A percentile compares a stretch with the other conserved stretches of the same genome.
phyloP scores from a whole-genome alignment of 2,113 vertebrate species.

The Okapia johnstoni region DNA sequence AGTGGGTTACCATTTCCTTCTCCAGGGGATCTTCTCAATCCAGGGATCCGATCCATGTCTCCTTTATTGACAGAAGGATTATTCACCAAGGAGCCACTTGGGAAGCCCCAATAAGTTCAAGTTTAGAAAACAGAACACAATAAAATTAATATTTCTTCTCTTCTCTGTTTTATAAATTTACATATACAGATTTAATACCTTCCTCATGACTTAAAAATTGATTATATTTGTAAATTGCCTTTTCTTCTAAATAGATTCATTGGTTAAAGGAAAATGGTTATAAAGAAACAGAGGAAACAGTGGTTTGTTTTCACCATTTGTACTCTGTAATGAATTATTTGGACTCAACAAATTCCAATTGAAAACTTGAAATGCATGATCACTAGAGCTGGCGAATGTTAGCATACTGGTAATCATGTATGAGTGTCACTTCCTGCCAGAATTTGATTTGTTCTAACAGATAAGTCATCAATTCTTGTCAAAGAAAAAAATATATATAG shows the following conservation, averaged over 20 bases:
- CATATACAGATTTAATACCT: background rate
- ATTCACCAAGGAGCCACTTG: background rate
- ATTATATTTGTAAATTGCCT: background rate
- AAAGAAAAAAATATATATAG: slow-evolving; percentile 26
- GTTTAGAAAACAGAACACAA: background rate
- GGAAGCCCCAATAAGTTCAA: background rate
- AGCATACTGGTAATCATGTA: slow-evolving; percentile 21
- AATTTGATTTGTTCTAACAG: slow-evolving; percentile 39
- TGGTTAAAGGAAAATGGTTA: slow-evolving; percentile 45
- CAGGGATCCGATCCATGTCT: background rate
- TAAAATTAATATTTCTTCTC: background rate
- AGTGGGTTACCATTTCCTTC: background rate
- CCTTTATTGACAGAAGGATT: background rate
- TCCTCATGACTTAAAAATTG: background rate
- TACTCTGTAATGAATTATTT: slow-evolving; percentile 65
- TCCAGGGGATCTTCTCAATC: background rate
- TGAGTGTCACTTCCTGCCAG: slow-evolving; percentile 57
- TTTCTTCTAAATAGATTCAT: slow-evolving; percentile 30
- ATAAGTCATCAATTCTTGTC: slow-evolving; percentile 26
- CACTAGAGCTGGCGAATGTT: slow-evolving; percentile 13
- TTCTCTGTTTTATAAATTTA: background rate
- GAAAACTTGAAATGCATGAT: slow-evolving; percentile 37
- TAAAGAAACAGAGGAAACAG: slow-evolving; percentile 25
- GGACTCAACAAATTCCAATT: slow-evolving; percentile 61
- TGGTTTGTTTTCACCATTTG: slow-evolving; percentile 54